Base-by-base conservation (phyloP, 2,888 invertebrate genomes). In the Megamerina dolium region DNA sequence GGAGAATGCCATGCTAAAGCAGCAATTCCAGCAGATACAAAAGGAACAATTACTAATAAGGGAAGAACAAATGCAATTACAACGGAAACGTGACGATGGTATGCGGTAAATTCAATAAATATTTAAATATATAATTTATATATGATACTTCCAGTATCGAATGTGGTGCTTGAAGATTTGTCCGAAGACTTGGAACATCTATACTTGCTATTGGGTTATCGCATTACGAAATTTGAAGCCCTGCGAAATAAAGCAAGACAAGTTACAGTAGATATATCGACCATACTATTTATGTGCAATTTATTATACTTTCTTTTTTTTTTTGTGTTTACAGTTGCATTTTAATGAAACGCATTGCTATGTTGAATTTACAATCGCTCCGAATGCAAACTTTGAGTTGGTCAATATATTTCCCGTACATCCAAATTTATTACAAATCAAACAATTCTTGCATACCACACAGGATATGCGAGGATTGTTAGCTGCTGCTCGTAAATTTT, bases 221-320 rank as follows among this genome's bases (percentile, higher is more conserved):
- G 39, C 8, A 33, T 49, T 33, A 20, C 39, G 1, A 44, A 46
- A 27, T 32, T 5, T 26, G 20, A 46, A 10, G 2, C 30, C 13
- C 6, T 41, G 8, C 41, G 39, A 30, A 21, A 33, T 16, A 39
- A 44, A 27, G 19, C 16, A 2, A 1, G 43, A 21, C 26, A 38
- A 20, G 12, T 41, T 29, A 49, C 43, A 18, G 49, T 49, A 36
- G 18, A 43, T n/a, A n/a, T n/a, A n/a, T n/a, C n/a, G n/a, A n/a
- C n/a, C n/a, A n/a, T n/a, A n/a, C n/a, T n/a, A n/a, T n/a, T n/a
- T n/a, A n/a, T n/a, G n/a, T n/a, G n/a, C n/a, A n/a, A n/a, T n/a
- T n/a, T n/a, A n/a, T n/a, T 31, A 36, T 27, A 2, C n/a, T 21
- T 21, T 29, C 12, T 4, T 31, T 9, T 29, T 23, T 19, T 37